These are phyloP conservation scores for Agrypnus murinus DNA, from an alignment of 2,888 invertebrate genomes.

Conservation along the genomic window DNA sequence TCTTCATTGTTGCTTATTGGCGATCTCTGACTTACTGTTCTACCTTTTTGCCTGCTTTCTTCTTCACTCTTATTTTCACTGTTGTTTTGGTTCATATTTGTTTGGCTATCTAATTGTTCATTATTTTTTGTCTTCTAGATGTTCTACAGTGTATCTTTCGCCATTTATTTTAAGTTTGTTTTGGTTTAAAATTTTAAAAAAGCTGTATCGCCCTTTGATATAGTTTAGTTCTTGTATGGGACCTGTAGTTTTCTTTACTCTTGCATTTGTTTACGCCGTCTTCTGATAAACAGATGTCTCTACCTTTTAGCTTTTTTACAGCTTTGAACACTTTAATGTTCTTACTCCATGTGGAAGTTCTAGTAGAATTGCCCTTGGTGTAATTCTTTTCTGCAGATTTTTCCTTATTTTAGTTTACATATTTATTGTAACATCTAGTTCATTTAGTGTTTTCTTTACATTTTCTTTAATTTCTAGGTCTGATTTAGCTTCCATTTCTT, in stretches of 20 bases:
- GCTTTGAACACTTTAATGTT: conserved; percentile 27
- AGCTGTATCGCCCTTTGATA: conserved; percentile 1
- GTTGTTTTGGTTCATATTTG: conserved; percentile 15
- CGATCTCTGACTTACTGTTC: no score
- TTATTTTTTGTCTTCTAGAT: conserved; percentile 11
- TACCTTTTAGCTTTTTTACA: conserved; percentile 32
- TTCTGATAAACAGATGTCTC: conserved; percentile 32
- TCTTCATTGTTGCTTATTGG: conserved; percentile 10
- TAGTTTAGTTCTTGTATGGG: conserved; percentile 29
- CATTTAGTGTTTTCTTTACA: conserved; percentile 3
- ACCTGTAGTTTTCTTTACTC: conserved; percentile 30
- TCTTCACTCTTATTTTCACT: conserved; percentile 9
- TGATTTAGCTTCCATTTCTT: conserved; percentile 15
- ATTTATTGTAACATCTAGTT: conserved; percentile 25
- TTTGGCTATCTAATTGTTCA: not conserved
- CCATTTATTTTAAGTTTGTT: conserved; percentile 20
- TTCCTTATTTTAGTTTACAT: conserved; percentile 26
- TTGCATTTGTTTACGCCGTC: conserved; percentile 34
- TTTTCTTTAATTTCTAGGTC: conserved; percentile 9
- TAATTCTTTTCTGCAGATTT: conserved; percentile 10
- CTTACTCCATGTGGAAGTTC: conserved; percentile 28
- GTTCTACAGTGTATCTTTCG: conserved; percentile 13
- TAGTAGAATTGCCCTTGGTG: conserved; percentile 20
- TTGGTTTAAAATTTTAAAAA: not conserved
- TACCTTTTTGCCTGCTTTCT: conserved; percentile 11